Percentiles rank a stretch among this genome's conserved stretches.
Evolutionary conservation across 2,797 vertebrate genomes (phyloP).

Genomic region (Oreortyx pictus): DNA sequence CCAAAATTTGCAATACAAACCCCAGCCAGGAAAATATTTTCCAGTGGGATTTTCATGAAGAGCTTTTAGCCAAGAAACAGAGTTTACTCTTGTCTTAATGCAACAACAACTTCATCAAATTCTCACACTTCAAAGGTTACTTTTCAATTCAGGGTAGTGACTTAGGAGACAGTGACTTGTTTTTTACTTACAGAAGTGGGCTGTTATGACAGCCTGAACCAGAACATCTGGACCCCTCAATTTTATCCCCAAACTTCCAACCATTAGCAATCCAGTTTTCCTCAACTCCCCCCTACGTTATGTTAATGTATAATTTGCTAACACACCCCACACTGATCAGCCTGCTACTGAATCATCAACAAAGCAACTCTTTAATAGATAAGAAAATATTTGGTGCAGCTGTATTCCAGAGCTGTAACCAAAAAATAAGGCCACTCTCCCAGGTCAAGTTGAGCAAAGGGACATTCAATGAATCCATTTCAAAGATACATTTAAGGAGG

Average conservation of each 20-base stretch:
- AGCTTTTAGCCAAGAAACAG: neutral
- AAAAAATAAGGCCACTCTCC: neutral
- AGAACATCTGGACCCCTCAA: neutral
- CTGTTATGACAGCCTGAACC: neutral
- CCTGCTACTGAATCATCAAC: neutral
- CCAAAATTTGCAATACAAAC: conserved; percentile 8
- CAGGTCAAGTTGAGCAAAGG: neutral
- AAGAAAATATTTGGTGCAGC: neutral
- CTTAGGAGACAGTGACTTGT: neutral
- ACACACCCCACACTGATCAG: neutral
- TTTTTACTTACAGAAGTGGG: neutral
- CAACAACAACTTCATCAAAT: neutral
- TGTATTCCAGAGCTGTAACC: neutral
- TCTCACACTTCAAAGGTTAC: neutral
- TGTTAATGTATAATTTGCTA: neutral
- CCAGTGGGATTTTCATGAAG: neutral
- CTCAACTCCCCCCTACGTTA: too few relatives aligned
- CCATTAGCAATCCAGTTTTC: neutral
- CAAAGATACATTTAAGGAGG: neutral
- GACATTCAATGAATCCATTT: neutral
- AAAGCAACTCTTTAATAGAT: neutral
- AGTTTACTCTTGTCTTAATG: neutral
- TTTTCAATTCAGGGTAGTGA: neutral
- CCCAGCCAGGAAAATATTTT: conserved; percentile 16
- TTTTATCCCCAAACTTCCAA: neutral